phyloP scores from a whole-genome alignment of 1,140 invertebrate genomes.

The Latrodectus geometricus region DNA sequence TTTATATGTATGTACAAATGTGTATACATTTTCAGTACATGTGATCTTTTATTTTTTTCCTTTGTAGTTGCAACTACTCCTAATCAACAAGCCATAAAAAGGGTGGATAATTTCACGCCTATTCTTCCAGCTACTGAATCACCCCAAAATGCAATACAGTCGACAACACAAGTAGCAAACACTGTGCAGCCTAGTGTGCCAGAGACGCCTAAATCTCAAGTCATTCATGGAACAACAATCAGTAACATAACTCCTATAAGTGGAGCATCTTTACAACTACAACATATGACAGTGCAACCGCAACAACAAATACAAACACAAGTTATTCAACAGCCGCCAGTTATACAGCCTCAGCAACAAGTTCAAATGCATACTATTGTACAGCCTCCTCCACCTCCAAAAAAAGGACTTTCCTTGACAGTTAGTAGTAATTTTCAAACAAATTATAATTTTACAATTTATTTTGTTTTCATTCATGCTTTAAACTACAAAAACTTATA shows the following conservation, averaged over 20 bases:
- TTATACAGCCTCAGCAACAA: constrained; percentile 41
- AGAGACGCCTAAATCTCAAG: constrained; percentile 50
- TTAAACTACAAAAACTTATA: too few relatives aligned
- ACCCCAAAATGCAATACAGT: background rate
- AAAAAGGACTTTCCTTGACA: constrained; percentile 76
- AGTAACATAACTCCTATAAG: constrained; percentile 34
- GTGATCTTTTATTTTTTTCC: background rate
- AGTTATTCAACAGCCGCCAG: constrained; percentile 10
- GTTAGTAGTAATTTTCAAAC: background rate
- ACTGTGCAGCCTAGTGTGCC: background rate
- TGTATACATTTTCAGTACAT: background rate
- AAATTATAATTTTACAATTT: too few relatives aligned
- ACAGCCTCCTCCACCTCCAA: constrained; percentile 61
- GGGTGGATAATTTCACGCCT: background rate
- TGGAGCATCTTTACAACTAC: constrained; percentile 33
- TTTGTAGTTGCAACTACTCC: constrained; percentile 8
- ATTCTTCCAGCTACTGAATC: background rate
- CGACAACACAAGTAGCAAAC: constrained; percentile 8
- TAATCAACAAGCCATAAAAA: background rate
- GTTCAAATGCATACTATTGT: constrained; percentile 60
- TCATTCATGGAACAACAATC: constrained; percentile 53
- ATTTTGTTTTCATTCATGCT: too few relatives aligned
- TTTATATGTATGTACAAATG: background rate
- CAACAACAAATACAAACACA: constrained; percentile 61
- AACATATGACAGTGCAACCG: constrained; percentile 51